Conservation (phyloP, 2,888 invertebrate species). For the Drosophila putrida region DNA sequence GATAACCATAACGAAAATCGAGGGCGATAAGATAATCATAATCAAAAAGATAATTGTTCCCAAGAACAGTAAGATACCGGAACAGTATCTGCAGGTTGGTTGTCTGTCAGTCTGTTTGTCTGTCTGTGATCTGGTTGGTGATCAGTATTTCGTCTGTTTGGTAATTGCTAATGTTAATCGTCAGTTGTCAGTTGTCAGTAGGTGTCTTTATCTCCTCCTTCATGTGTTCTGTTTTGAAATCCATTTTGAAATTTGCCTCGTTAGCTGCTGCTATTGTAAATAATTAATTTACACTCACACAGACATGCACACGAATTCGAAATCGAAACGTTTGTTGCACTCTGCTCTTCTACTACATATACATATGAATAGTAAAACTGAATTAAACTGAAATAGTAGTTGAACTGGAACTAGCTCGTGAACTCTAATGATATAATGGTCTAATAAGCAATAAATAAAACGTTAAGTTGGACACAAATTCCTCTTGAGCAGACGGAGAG, state of each 20-base stretch:
- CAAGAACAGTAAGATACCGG: slow-evolving; percentile 85
- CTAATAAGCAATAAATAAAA: not conserved
- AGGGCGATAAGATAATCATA: slow-evolving; percentile 85
- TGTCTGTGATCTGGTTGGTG: slow-evolving; percentile 5
- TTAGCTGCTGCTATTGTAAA: slow-evolving; percentile 45
- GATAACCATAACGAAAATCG: slow-evolving; percentile 85
- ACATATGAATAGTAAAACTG: not conserved
- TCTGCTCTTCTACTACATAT: not conserved
- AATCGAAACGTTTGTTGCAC: not conserved
- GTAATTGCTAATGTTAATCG: slow-evolving; percentile 34
- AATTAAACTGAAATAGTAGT: not conserved
- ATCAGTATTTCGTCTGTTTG: slow-evolving; percentile 19
- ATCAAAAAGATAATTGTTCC: slow-evolving; percentile 85
- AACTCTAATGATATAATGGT: not conserved
- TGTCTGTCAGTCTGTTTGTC: slow-evolving; percentile 32
- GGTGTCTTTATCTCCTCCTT: slow-evolving; percentile 15
- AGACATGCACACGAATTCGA: not conserved
- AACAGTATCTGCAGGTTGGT: slow-evolving; percentile 85
- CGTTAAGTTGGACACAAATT: not conserved
- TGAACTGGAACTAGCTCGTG: not conserved
- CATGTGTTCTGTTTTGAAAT: slow-evolving; percentile 41
- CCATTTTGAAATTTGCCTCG: slow-evolving; percentile 59
- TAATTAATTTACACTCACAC: slow-evolving; percentile 14
- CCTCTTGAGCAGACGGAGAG: not conserved
- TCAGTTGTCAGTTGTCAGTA: slow-evolving; percentile 55